Conservation (phyloP, 2,888 invertebrate genomes). For the Caenorhabditis macrosperma region DNA sequence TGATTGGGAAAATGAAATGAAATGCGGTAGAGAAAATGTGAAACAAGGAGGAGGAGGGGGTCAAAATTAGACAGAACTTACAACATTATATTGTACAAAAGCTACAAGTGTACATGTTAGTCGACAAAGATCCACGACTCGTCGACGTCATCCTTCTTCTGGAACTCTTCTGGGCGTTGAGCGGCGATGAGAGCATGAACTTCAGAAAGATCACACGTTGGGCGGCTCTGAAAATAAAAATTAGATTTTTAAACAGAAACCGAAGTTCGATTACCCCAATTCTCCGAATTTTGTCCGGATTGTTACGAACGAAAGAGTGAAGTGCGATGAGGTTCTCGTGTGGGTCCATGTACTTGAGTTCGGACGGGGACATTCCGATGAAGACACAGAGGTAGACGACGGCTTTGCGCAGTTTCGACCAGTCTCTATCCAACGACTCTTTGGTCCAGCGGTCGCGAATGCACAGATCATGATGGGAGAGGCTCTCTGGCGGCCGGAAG, state of each 20-base stretch:
- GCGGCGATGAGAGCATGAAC: slow-evolving; percentile 36
- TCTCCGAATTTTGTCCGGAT: slow-evolving; percentile 18
- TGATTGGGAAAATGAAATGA: background rate
- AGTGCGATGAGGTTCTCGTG: slow-evolving; percentile 49
- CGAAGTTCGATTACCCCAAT: slow-evolving; percentile 24
- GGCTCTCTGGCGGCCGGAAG: slow-evolving; percentile 49
- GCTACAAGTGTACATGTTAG: slow-evolving; percentile 25
- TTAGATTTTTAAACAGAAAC: background rate
- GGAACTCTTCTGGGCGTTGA: slow-evolving; percentile 27
- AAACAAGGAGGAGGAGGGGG: background rate
- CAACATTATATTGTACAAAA: slow-evolving; percentile 8
- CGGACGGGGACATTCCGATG: slow-evolving; percentile 36
- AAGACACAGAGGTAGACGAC: slow-evolving; percentile 49
- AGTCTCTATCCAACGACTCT: slow-evolving; percentile 40
- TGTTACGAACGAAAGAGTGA: slow-evolving; percentile 26
- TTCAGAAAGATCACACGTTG: slow-evolving; percentile 39
- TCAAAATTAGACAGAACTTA: background rate
- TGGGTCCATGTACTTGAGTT: slow-evolving; percentile 40
- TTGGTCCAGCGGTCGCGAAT: slow-evolving; percentile 48
- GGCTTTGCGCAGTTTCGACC: slow-evolving; percentile 49
- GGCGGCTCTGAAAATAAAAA: slow-evolving; percentile 33
- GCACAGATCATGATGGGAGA: slow-evolving; percentile 54
- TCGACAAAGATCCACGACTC: slow-evolving; percentile 57
- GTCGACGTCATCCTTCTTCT: slow-evolving; percentile 42
- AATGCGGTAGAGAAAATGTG: background rate